Percentiles rank a stretch among this genome's conserved stretches.
phyloP scores from a whole-genome alignment of 2,888 invertebrate genomes.

The Vandiemenella viatica region DNA sequence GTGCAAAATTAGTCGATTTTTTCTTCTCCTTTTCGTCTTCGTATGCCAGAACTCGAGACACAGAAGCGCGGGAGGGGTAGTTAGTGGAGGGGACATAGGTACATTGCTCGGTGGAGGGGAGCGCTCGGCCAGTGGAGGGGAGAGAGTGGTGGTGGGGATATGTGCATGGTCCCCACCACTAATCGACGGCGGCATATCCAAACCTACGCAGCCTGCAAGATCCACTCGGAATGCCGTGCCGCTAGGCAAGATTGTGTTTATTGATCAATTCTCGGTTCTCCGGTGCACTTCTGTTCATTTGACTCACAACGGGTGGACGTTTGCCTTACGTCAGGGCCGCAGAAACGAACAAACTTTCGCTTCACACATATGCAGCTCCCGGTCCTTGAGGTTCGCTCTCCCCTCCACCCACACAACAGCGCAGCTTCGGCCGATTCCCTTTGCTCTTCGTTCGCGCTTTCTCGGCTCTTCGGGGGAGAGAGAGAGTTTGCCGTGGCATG shows the following conservation, averaged over 20 bases:
- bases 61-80: too few relatives aligned
- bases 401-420: background rate
- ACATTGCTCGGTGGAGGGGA: background rate
- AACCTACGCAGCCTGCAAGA: background rate
- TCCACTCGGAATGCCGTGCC: background rate
- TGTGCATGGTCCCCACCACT: background rate
- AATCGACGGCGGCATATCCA: background rate
- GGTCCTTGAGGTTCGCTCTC: background rate
- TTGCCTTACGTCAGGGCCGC: too few relatives aligned
- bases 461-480: constrained; percentile 29
- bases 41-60: background rate
- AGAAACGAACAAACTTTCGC: too few relatives aligned
- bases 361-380: background rate
- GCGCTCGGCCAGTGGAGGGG: background rate
- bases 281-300: too few relatives aligned
- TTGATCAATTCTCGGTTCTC: background rate
- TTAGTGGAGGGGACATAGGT: background rate
- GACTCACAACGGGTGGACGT: too few relatives aligned
- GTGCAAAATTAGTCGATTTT: too few relatives aligned
- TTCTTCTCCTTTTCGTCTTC: background rate
- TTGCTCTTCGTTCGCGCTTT: constrained; percentile 23
- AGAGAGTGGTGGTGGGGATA: background rate
- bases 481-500: constrained; percentile 7
- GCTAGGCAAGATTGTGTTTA: background rate
- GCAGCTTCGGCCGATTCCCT: too few relatives aligned